A percentile compares a stretch with the other conserved stretches of the same genome.
These are phyloP conservation scores for Oceanodroma tethys DNA, from an alignment of 2,113 vertebrate species.

Conservation along the genomic window DNA sequence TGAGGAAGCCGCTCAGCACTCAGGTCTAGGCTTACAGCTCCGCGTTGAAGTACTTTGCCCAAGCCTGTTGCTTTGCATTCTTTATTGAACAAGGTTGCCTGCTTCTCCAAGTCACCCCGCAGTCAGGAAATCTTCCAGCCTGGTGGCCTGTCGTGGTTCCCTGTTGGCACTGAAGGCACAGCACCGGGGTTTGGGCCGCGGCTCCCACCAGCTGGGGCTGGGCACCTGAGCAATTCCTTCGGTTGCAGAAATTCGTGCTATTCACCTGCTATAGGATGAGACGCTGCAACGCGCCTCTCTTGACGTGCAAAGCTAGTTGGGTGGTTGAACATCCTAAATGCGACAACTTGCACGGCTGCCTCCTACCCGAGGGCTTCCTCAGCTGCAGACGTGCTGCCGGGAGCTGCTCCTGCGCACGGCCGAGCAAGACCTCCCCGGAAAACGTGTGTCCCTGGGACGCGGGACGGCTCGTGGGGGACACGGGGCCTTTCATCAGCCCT, in stretches of 20 bases:
- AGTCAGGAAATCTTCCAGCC: neutral
- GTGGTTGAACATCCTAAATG: too few species aligned
- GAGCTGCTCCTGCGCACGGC: neutral
- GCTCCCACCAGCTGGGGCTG: neutral
- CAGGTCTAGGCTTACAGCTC: neutral
- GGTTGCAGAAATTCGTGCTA: fast-evolving
- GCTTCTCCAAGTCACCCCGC: neutral
- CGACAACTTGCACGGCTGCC: neutral
- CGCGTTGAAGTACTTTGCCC: fast-evolving
- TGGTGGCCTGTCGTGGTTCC: fast-evolving
- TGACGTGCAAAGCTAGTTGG: neutral
- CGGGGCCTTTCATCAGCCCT: neutral
- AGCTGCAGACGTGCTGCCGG: neutral
- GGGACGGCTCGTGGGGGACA: fast-evolving
- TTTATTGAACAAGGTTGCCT: too few species aligned
- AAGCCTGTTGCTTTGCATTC: neutral
- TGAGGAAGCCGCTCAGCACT: neutral
- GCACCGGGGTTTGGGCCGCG: neutral
- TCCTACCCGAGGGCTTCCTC: fast-evolving
- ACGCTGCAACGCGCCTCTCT: fast-evolving
- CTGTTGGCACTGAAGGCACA: neutral
- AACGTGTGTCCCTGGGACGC: fast-evolving
- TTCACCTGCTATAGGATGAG: neutral
- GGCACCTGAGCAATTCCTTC: fast-evolving
- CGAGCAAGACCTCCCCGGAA: neutral